phyloP scores from a whole-genome alignment of 2,888 invertebrate genomes.

The Steinernema hermaphroditum region DNA sequence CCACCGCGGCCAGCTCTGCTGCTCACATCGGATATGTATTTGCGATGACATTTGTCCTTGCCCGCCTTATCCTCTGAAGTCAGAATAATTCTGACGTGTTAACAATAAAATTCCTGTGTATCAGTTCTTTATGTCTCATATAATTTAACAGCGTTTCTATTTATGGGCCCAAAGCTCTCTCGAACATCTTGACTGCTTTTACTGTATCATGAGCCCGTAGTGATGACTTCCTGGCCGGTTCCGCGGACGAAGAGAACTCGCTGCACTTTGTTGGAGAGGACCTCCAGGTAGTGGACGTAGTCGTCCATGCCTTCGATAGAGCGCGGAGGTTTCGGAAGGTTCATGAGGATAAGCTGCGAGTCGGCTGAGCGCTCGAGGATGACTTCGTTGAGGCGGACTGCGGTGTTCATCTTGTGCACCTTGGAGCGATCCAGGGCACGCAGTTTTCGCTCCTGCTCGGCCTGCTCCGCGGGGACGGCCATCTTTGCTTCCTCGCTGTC shows the following conservation, averaged over 20 bases:
- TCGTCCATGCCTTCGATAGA: slow-evolving; percentile 33
- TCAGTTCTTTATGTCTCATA: no score
- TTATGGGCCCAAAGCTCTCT: no score
- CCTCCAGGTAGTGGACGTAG: slow-evolving; percentile 13
- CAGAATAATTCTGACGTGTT: no score
- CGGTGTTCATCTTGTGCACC: slow-evolving; percentile 97
- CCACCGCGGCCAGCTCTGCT: no score
- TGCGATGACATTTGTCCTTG: no score
- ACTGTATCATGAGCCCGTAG: not conserved
- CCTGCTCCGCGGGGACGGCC: not conserved
- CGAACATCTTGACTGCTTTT: no score
- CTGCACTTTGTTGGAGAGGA: not conserved
- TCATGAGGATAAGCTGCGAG: slow-evolving; percentile 95
- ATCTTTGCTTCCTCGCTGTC: not conserved
- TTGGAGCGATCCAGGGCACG: not conserved
- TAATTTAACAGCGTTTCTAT: no score
- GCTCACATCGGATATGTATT: no score
- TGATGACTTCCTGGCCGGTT: slow-evolving; percentile 21
- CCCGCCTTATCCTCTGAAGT: no score
- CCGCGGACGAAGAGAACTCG: slow-evolving; percentile 4
- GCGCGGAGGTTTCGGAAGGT: slow-evolving; percentile 86
- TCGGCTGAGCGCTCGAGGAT: slow-evolving; percentile 94
- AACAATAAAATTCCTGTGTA: no score
- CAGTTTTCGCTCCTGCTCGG: not conserved
- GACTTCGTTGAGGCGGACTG: slow-evolving; percentile 94